phyloP scores from a whole-genome alignment of 2,113 vertebrate species.

The Eretmochelys imbricata region DNA sequence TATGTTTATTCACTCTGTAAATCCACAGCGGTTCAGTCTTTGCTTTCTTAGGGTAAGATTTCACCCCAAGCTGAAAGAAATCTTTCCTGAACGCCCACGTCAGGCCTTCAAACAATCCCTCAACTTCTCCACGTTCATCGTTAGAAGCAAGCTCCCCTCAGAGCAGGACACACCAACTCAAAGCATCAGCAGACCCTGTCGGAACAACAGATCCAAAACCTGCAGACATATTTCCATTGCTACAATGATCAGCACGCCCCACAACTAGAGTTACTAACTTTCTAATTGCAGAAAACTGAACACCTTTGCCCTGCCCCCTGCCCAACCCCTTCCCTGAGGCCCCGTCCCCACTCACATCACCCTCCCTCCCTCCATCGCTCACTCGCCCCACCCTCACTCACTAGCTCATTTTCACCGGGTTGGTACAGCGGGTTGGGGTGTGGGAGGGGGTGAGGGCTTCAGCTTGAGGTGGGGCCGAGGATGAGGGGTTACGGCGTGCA shows the following conservation, averaged over 20 bases:
- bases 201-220: background rate
- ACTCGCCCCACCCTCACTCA: too few species aligned
- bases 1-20: background rate
- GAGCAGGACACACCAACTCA: background rate
- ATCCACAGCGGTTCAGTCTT: background rate
- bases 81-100: background rate
- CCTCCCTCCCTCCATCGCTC: too few species aligned
- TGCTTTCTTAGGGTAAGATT: background rate
- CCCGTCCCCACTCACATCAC: too few species aligned
- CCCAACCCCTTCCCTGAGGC: too few species aligned
- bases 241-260: background rate
- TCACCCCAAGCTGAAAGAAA: background rate
- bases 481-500: too few species aligned
- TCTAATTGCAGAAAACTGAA: too few species aligned
- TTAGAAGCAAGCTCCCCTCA: background rate
- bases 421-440: too few species aligned
- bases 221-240: background rate
- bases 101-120: background rate
- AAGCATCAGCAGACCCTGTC: background rate
- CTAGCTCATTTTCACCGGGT: too few species aligned
- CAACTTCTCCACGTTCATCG: background rate
- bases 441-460: too few species aligned
- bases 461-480: too few species aligned
- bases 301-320: too few species aligned
- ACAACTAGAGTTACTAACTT: too few species aligned